A percentile compares a stretch with the other conserved stretches of the same genome.
Conservation (phyloP, 2,113 vertebrate genomes). For the Monarcha castaneiventris region DNA sequence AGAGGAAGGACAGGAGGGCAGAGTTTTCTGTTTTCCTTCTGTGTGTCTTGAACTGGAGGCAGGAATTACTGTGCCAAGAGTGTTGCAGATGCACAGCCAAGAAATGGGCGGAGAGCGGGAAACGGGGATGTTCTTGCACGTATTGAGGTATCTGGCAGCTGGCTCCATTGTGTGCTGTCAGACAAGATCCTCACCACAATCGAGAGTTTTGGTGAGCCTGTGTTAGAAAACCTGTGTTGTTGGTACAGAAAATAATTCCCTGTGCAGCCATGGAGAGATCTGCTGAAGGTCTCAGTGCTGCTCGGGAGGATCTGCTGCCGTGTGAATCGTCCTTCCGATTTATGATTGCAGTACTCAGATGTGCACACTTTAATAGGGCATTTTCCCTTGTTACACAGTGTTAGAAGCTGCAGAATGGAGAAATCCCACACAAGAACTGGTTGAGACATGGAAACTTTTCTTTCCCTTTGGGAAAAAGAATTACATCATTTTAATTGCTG, state of each 20-base stretch:
- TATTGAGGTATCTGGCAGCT: background rate
- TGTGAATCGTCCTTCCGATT: background rate
- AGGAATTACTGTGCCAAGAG: background rate
- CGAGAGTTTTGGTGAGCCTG: background rate
- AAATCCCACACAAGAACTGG: background rate
- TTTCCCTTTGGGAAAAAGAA: background rate
- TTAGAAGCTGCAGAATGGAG: background rate
- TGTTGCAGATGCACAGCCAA: background rate
- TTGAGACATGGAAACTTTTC: background rate
- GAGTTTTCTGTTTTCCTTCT: background rate
- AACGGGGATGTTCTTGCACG: background rate
- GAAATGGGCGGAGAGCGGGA: rapidly evolving
- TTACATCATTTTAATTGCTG: background rate
- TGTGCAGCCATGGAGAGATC: background rate
- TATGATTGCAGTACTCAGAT: background rate
- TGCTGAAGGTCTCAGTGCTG: background rate
- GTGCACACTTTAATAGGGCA: background rate
- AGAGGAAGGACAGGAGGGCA: background rate
- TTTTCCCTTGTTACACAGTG: background rate
- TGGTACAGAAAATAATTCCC: background rate
- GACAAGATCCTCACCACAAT: background rate
- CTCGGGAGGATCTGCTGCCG: background rate
- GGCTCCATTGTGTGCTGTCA: background rate
- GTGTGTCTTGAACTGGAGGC: background rate
- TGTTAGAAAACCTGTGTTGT: background rate